Evolutionary conservation across 2,888 invertebrate genomes (phyloP), one percentile per base, ranked within the genome.

Genomic region (Glyphotaelius pellucidus): DNA sequence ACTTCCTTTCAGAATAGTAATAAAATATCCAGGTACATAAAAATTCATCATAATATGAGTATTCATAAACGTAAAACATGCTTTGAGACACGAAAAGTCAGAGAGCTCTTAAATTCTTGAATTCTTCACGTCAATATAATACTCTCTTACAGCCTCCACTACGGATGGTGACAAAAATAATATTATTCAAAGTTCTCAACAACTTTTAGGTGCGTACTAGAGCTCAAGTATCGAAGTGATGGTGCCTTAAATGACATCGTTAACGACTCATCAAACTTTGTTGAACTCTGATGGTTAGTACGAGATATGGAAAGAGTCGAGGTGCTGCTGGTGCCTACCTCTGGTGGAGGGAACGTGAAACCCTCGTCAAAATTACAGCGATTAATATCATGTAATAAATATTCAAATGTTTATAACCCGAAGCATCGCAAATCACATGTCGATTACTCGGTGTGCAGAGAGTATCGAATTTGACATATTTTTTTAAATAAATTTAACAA

Each of bases 241-340:
- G 67, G 67, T 67, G 67, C 9, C 67, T 67, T 67, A 67, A 89
- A 79, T 79, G 79, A 35, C 79, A 88, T 91, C 92, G 89, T 91
- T 92, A 92, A 91, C 80, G 89, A 89, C 92, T 83, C 91, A 92
- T 92, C 92, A 92, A 91, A 92, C 79, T 90, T 80, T 80, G 90
- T 81, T 80, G 30, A 83, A 87, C 83, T 86, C 14, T 42, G 89
- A 81, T 79, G 88, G 42, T 87, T 79, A 67, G 67, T 25, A 80
- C 86, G 80, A 80, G 80, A 80, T 79, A 90, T 86, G 31, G n/a
- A 86, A 67, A 42, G 79, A 67, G 67, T 79, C 15, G 32, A 80
- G 19, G 52, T 31, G 42, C 67, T 32, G 42, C 9, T 67, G n/a
- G 25, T 67, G 19, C 4, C 14, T 12, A n/a, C 2, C 25, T 19